phyloP scores from a whole-genome alignment of 2,888 invertebrate genomes.

The Nebria salina region DNA sequence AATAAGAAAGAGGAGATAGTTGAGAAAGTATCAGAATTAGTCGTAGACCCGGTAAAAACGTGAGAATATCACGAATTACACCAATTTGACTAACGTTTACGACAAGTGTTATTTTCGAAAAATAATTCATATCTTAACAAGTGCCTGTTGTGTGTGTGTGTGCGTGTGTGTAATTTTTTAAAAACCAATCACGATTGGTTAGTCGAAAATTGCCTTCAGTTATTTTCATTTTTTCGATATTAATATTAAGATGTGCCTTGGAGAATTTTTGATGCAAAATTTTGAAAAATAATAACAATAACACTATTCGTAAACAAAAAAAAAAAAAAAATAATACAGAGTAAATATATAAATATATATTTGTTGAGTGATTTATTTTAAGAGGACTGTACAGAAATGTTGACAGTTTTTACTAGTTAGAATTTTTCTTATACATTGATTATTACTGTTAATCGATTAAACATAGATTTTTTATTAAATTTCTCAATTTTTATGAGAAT shows the following conservation, averaged over 20 bases:
- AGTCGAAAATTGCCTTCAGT: neutral
- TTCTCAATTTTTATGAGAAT: slow-evolving; percentile 24
- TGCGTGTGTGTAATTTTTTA: neutral
- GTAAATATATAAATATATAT: neutral
- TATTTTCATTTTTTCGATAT: slow-evolving; percentile 1
- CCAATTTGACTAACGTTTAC: slow-evolving; percentile 26
- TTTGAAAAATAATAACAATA: slow-evolving; percentile 23
- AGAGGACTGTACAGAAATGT: slow-evolving; percentile 14
- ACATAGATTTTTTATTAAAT: slow-evolving; percentile 33
- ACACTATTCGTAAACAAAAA: slow-evolving; percentile 38
- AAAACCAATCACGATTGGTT: neutral
- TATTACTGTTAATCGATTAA: slow-evolving; percentile 33
- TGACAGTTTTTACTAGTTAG: neutral
- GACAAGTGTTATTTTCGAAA: slow-evolving; percentile 35
- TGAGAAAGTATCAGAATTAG: neutral
- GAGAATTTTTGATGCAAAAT: slow-evolving; percentile 32
- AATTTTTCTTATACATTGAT: slow-evolving; percentile 30
- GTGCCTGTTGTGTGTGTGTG: slow-evolving; percentile 31
- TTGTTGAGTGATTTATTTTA: slow-evolving; percentile 26
- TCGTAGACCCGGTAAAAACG: slow-evolving; percentile 20
- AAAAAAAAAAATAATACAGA: neutral
- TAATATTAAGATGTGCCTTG: slow-evolving; percentile 31
- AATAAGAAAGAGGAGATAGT: slow-evolving; percentile 14
- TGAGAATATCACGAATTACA: slow-evolving; percentile 17
- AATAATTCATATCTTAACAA: slow-evolving; percentile 31